Evolutionary conservation across 1,140 invertebrate species (phyloP).

Genomic region (Pissodes strobi): DNA sequence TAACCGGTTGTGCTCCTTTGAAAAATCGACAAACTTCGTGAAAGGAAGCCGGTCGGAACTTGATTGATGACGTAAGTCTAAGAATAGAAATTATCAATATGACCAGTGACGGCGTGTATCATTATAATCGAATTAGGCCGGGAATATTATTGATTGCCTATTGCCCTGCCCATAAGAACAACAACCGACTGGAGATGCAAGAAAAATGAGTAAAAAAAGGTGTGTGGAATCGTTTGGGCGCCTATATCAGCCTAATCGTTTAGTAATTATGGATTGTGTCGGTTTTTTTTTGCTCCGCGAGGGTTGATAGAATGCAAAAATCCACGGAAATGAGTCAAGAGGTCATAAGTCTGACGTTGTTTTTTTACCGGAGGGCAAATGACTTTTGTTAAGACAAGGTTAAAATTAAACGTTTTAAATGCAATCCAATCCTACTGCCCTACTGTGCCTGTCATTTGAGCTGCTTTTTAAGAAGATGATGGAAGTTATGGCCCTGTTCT

Average conservation of each 20-base stretch:
- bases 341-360: too few relatives aligned
- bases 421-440: too few relatives aligned
- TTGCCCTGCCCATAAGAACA: slow-evolving; percentile 28
- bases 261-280: slow-evolving; percentile 21
- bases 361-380: too few relatives aligned
- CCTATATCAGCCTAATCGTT: slow-evolving; percentile 23
- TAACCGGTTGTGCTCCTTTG: too few relatives aligned
- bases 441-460: too few relatives aligned
- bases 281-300: too few relatives aligned
- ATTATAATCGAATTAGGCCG: slow-evolving; percentile 37
- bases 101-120: slow-evolving; percentile 33
- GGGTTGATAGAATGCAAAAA: too few relatives aligned
- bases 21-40: slow-evolving; percentile 31
- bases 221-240: slow-evolving; percentile 13
- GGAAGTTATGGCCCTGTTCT: too few relatives aligned
- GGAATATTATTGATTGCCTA: slow-evolving; percentile 36
- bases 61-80: slow-evolving; percentile 30
- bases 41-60: slow-evolving; percentile 25
- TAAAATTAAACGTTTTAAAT: too few relatives aligned
- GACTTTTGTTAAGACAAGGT: too few relatives aligned
- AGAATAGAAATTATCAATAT: slow-evolving; percentile 37
- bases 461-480: too few relatives aligned
- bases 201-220: slow-evolving; percentile 30
- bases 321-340: too few relatives aligned
- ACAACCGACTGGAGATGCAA: slow-evolving; percentile 5